Percentiles rank a stretch among this genome's conserved stretches.
Evolutionary conservation across 2,888 invertebrate species (phyloP).

Genomic region (Villa cingulata): DNA sequence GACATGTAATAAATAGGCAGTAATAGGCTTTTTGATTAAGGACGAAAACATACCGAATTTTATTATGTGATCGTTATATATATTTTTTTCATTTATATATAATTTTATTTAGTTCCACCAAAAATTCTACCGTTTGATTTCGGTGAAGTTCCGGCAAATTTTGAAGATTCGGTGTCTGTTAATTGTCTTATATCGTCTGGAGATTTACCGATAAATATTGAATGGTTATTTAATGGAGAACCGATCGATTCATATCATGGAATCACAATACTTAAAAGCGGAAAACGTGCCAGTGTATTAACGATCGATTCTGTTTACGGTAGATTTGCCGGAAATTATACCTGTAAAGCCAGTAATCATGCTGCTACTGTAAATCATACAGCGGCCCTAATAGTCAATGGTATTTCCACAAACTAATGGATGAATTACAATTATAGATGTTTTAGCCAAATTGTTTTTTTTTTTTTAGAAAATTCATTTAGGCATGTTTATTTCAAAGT

Average conservation of each 20-base stretch:
- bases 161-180: conserved; percentile 45
- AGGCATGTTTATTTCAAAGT: no score
- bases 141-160: conserved; percentile 46
- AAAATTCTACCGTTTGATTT: conserved; percentile 58
- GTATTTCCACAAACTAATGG: no score
- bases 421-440: no score
- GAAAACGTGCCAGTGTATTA: conserved; percentile 42
- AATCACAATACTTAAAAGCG: conserved; percentile 23
- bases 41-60: no score
- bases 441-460: no score
- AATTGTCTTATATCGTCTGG: conserved; percentile 54
- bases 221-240: conserved; percentile 43
- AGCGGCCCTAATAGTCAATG: conserved; percentile 48
- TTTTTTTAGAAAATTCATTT: no score
- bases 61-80: no score
- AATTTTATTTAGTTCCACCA: conserved; percentile 58
- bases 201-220: conserved; percentile 56
- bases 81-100: no score
- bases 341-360: conserved; percentile 46
- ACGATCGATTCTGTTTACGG: conserved; percentile 44
- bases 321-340: conserved; percentile 48
- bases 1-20: no score
- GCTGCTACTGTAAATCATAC: conserved; percentile 46
- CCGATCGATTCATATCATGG: conserved; percentile 16
- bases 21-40: no score